Conservation (phyloP, 2,888 invertebrate species). For the Orthosia gracilis region DNA sequence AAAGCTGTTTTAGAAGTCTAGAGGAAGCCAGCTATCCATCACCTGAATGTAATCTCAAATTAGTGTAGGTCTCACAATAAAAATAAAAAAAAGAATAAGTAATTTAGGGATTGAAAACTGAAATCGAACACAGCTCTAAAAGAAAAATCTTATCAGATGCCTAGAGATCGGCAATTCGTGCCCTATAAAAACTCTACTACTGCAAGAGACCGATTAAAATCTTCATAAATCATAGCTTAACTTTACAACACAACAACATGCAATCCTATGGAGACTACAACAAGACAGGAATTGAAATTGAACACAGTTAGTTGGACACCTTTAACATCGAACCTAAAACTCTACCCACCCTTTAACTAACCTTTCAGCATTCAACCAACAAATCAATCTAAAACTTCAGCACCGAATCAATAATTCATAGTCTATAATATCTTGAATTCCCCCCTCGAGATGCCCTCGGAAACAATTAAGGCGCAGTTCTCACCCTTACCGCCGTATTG, state of each 20-base stretch:
- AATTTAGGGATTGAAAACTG: too few species aligned
- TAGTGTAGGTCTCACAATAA: too few species aligned
- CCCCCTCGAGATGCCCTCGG: slow-evolving; percentile 70
- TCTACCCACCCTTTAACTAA: slow-evolving; percentile 10
- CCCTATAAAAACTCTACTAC: too few species aligned
- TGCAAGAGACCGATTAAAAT: too few species aligned
- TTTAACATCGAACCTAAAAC: neutral
- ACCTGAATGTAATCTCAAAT: neutral
- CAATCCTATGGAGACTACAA: too few species aligned
- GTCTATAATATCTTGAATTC: slow-evolving; percentile 76
- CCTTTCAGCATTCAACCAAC: slow-evolving; percentile 40
- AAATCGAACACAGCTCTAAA: too few species aligned
- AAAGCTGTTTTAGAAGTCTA: too few species aligned
- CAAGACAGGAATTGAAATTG: too few species aligned
- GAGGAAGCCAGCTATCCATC: neutral
- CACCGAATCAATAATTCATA: slow-evolving; percentile 80
- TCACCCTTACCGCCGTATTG: slow-evolving; percentile 74
- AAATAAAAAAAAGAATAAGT: too few species aligned
- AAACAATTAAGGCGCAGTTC: slow-evolving; percentile 83
- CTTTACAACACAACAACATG: too few species aligned
- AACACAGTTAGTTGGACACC: neutral
- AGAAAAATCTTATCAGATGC: neutral
- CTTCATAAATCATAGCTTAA: too few species aligned
- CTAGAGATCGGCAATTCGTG: neutral
- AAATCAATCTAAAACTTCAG: slow-evolving; percentile 71